Percentiles rank a stretch among this genome's conserved stretches.
Evolutionary conservation across 2,113 vertebrate species (phyloP).

Genomic region (Eubucco bourcierii): DNA sequence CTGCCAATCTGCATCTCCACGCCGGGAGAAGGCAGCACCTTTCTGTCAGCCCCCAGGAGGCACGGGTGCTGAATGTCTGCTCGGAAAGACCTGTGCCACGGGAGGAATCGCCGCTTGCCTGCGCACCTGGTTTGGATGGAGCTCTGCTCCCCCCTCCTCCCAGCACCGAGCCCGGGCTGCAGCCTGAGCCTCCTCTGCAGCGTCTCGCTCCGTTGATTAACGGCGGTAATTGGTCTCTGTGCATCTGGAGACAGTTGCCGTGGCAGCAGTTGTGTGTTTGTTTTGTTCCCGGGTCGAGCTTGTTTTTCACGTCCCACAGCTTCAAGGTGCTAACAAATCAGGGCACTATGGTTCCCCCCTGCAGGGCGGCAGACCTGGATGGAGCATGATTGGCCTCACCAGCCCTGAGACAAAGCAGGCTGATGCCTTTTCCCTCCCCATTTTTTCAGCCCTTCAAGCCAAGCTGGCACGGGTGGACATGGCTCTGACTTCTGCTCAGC

Average conservation of each 20-base stretch:
- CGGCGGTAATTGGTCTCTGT: constrained; percentile 62
- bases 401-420: not conserved
- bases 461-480: fast-evolving
- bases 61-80: not conserved
- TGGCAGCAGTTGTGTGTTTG: constrained; percentile 62
- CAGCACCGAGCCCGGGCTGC: not conserved
- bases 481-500: not conserved
- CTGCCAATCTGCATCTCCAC: not conserved
- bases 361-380: not conserved
- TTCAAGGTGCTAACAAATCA: not conserved
- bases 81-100: not conserved
- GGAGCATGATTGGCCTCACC: fast-evolving
- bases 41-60: not conserved
- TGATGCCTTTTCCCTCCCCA: not conserved
- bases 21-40: not conserved
- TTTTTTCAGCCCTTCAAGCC: not conserved
- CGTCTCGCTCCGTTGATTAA: constrained; percentile 54
- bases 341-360: not conserved
- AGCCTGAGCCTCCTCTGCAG: constrained; percentile 20
- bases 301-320: constrained; percentile 42
- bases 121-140: not conserved
- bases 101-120: not conserved
- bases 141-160: not conserved
- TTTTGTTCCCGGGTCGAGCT: constrained; percentile 40
- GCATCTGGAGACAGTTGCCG: constrained; percentile 58